These are phyloP conservation scores for Natator depressus DNA, from an alignment of 2,113 vertebrate genomes.

Conservation along the genomic window DNA sequence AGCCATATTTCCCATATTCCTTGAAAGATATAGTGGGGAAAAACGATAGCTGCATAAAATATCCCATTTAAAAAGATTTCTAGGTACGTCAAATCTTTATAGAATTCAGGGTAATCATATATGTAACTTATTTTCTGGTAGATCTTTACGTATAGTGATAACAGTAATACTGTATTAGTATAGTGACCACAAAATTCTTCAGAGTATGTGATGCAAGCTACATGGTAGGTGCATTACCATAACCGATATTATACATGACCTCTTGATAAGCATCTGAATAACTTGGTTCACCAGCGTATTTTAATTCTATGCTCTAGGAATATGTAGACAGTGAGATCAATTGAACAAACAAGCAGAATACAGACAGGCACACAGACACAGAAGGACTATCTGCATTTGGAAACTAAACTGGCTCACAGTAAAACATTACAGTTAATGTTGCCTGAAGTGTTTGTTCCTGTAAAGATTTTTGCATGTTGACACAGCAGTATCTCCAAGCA, in stretches of 20 bases:
- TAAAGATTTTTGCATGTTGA: slow-evolving; percentile 29
- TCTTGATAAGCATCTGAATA: background rate
- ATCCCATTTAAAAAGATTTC: slow-evolving; percentile 41
- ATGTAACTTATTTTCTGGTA: slow-evolving; percentile 10
- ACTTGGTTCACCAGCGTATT: slow-evolving; percentile 47
- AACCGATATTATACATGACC: background rate
- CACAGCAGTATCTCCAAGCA: background rate
- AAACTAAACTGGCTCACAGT: slow-evolving; percentile 35
- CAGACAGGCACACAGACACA: slow-evolving; percentile 1
- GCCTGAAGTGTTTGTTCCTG: slow-evolving; percentile 30
- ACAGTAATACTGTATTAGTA: slow-evolving; percentile 48
- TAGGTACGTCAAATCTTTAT: slow-evolving; percentile 39
- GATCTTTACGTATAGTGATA: slow-evolving; percentile 54
- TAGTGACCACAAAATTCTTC: background rate
- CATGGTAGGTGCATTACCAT: background rate
- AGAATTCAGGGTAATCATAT: slow-evolving; percentile 32
- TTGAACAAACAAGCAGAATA: slow-evolving; percentile 40
- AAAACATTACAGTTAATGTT: slow-evolving; percentile 15
- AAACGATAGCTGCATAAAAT: slow-evolving; percentile 44
- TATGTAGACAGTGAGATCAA: slow-evolving; percentile 36
- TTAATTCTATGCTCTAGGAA: slow-evolving; percentile 53
- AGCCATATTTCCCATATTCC: slow-evolving; percentile 51
- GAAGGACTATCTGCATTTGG: slow-evolving; percentile 13
- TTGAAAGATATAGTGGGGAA: slow-evolving; percentile 22
- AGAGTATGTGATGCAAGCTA: background rate